phyloP scores from a whole-genome alignment of 2,888 invertebrate genomes.

The Mesorhabditis spiculigera region DNA sequence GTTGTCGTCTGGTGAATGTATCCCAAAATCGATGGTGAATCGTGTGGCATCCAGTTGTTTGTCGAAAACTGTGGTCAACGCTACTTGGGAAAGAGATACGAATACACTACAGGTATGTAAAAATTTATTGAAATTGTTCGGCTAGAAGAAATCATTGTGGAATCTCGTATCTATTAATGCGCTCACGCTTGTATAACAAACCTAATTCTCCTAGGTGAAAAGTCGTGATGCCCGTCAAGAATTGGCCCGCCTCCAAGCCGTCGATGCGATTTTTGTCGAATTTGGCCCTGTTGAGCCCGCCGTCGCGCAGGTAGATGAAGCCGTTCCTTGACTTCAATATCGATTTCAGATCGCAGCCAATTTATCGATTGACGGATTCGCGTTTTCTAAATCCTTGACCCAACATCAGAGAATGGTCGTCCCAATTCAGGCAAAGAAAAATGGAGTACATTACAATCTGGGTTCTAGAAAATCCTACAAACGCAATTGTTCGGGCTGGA shows the following conservation, averaged over 20 bases:
- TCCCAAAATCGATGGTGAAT: no score
- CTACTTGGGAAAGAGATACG: constrained; percentile 38
- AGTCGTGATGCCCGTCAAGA: constrained; percentile 23
- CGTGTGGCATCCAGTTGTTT: constrained; percentile 15
- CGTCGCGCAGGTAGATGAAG: background rate
- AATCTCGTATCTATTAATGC: background rate
- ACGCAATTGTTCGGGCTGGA: constrained; percentile 29
- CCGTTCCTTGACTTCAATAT: no score
- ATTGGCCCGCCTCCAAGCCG: constrained; percentile 19
- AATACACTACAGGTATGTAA: background rate
- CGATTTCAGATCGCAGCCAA: background rate
- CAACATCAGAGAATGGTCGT: constrained; percentile 26
- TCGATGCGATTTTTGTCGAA: constrained; percentile 32
- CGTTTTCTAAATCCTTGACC: constrained; percentile 14
- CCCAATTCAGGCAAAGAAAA: constrained; percentile 20
- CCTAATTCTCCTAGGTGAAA: constrained; percentile 10
- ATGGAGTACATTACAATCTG: no score
- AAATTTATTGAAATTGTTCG: constrained; percentile 23
- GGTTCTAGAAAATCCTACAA: constrained; percentile 32
- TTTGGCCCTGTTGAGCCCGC: constrained; percentile 20
- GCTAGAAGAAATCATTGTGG: constrained; percentile 12
- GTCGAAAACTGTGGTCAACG: constrained; percentile 26
- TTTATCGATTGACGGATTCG: constrained; percentile 7
- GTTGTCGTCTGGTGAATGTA: no score
- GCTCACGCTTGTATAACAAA: background rate